Conservation (phyloP, 2,113 vertebrate genomes). For the Podocnemis expansa region DNA sequence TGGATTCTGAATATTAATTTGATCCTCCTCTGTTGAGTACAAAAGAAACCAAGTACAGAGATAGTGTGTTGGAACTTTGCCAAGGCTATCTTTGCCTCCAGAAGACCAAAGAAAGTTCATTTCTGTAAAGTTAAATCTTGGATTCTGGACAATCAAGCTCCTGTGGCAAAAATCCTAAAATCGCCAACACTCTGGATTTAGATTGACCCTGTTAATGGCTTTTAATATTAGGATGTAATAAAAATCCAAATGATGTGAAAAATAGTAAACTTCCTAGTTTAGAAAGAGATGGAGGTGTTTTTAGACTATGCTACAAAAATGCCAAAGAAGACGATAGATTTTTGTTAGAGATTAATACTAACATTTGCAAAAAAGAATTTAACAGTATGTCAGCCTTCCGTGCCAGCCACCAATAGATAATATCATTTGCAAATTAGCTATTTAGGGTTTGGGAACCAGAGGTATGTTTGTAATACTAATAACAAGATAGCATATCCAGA, state of each 20-base stretch:
- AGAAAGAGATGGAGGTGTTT: constrained; percentile 67
- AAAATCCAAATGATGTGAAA: constrained; percentile 75
- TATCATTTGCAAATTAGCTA: constrained; percentile 77
- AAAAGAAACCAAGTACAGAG: constrained; percentile 47
- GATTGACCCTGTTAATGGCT: constrained; percentile 75
- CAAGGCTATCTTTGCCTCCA: constrained; percentile 42
- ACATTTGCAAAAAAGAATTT: constrained; percentile 72
- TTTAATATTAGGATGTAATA: constrained; percentile 78
- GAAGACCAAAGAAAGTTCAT: constrained; percentile 67
- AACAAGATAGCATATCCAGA: constrained; percentile 48
- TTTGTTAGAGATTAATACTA: constrained; percentile 72
- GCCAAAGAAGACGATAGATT: constrained; percentile 64
- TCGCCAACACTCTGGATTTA: constrained; percentile 70
- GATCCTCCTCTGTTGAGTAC: constrained; percentile 44
- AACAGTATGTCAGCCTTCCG: constrained; percentile 73
- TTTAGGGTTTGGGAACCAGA: constrained; percentile 74
- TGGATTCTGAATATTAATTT: constrained; percentile 59
- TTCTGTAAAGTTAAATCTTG: constrained; percentile 60
- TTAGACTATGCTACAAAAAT: constrained; percentile 71
- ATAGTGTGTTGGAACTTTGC: constrained; percentile 57
- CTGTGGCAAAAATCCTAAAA: constrained; percentile 72
- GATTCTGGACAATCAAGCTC: constrained; percentile 53
- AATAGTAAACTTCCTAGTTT: constrained; percentile 75
- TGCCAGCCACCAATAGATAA: constrained; percentile 73
- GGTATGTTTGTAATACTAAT: constrained; percentile 73